Conservation (phyloP, 2,113 vertebrate genomes). For the Ornithorhynchus anatinus region DNA sequence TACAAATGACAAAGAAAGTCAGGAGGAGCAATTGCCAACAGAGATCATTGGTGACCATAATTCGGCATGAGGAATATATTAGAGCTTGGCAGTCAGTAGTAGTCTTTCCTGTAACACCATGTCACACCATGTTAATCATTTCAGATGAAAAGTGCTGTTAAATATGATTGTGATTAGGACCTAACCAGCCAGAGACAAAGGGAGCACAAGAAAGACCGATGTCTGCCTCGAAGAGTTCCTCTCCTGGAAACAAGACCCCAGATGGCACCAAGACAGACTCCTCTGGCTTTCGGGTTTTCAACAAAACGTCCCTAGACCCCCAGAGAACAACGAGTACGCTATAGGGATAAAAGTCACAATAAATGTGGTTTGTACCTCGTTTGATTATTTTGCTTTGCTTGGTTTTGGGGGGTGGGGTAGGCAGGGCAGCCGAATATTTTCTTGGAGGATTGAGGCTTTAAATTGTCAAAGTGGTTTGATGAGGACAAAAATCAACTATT, state of each 20-base stretch:
- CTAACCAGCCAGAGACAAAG: not conserved
- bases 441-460: too few species aligned
- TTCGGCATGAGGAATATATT: not conserved
- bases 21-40: not conserved
- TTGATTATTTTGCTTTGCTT: too few species aligned
- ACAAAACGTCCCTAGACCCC: too few species aligned
- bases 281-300: too few species aligned
- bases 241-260: not conserved
- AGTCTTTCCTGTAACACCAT: not conserved
- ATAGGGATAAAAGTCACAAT: too few species aligned
- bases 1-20: constrained; percentile 15
- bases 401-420: too few species aligned
- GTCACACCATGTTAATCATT: not conserved
- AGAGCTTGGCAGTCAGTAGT: not conserved
- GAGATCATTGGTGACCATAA: not conserved
- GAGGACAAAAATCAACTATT: too few species aligned
- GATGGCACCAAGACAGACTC: too few species aligned
- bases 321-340: too few species aligned
- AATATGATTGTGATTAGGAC: not conserved
- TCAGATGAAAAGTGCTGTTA: constrained; percentile 17
- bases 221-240: not conserved
- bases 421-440: too few species aligned
- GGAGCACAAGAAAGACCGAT: not conserved
- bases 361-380: too few species aligned
- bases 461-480: too few species aligned